These are phyloP conservation scores for Oreotragus oreotragus DNA, from an alignment of 2,113 vertebrate species.

Conservation along the genomic window DNA sequence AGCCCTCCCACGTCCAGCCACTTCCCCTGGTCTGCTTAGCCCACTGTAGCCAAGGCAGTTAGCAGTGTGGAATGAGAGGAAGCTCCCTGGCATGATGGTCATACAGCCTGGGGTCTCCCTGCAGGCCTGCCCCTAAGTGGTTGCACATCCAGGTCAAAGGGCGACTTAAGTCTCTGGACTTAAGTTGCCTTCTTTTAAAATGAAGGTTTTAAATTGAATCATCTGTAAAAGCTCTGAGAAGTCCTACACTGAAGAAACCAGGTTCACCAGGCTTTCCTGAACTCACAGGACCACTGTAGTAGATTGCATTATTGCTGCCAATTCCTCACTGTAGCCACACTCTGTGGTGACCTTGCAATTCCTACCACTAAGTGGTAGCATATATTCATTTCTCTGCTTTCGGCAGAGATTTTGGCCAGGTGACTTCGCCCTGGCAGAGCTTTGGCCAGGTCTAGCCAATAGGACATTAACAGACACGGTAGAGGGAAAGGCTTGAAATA, in stretches of 20 bases:
- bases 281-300: neutral
- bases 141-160: neutral
- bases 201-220: neutral
- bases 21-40: neutral
- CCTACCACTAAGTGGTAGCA: neutral
- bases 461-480: neutral
- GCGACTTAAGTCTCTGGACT: neutral
- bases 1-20: fast-evolving
- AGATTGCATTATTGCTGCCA: neutral
- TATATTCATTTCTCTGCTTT: neutral
- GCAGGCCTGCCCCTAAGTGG: neutral
- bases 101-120: neutral
- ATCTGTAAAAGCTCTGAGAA: slow-evolving; percentile 1
- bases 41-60: neutral
- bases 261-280: neutral
- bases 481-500: neutral
- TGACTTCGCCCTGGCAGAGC: neutral
- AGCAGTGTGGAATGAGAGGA: neutral
- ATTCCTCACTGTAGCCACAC: neutral
- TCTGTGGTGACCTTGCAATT: neutral
- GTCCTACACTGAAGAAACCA: neutral
- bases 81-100: neutral
- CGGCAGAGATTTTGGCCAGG: neutral
- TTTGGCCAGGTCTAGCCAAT: neutral
- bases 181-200: neutral